These are phyloP conservation scores for Linepithema humile DNA, from an alignment of 1,140 invertebrate species.

Conservation along the genomic window DNA sequence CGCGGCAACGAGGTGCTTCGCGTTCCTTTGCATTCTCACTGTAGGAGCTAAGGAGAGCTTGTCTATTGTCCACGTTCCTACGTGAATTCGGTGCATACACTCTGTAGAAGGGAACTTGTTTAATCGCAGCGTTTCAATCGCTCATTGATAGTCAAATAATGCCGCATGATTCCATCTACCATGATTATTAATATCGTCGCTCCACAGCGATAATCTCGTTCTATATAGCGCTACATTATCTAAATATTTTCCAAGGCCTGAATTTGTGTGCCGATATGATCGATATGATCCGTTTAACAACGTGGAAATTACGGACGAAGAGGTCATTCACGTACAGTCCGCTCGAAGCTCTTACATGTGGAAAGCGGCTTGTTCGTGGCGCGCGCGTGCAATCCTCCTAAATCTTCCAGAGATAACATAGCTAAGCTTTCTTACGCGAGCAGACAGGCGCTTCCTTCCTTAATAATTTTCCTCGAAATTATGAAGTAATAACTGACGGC, in stretches of 20 bases:
- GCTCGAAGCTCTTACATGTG: slow-evolving; percentile 53
- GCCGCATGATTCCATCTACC: not conserved
- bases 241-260: not conserved
- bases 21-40: slow-evolving; percentile 66
- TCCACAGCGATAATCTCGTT: too few species aligned
- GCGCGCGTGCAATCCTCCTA: slow-evolving; percentile 69
- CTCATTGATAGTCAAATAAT: not conserved
- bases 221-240: not conserved
- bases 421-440: slow-evolving; percentile 82
- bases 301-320: not conserved
- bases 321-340: slow-evolving; percentile 30
- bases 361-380: slow-evolving; percentile 70
- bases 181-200: not conserved
- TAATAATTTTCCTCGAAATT: slow-evolving; percentile 81
- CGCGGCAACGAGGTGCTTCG: slow-evolving; percentile 44
- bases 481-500: slow-evolving; percentile 79
- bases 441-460: slow-evolving; percentile 80
- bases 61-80: slow-evolving; percentile 59
- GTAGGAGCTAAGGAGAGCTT: slow-evolving; percentile 50
- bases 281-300: not conserved
- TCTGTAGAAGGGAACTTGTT: not conserved
- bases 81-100: slow-evolving; percentile 33
- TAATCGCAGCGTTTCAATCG: not conserved
- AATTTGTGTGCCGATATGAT: not conserved
- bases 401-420: slow-evolving; percentile 79